Conservation (phyloP, 2,888 invertebrate species). For the Nephrotoma appendiculata region DNA sequence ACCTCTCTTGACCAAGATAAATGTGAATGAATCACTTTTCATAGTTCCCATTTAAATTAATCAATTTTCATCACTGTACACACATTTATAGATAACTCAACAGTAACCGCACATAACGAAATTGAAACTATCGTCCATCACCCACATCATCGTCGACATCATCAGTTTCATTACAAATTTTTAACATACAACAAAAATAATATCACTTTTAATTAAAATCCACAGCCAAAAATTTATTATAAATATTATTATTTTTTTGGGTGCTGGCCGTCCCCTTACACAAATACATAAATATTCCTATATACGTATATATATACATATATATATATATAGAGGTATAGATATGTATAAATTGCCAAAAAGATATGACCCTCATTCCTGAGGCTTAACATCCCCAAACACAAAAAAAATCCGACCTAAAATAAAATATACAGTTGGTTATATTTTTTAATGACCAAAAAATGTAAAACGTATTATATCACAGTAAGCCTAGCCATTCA, state of each 20-base stretch:
- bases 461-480: neutral
- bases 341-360: neutral
- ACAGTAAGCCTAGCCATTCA: neutral
- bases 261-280: neutral
- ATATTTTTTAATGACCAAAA: neutral
- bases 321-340: too few relatives aligned
- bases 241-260: neutral
- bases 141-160: neutral
- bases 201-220: neutral
- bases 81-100: neutral
- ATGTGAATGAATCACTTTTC: neutral
- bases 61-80: neutral
- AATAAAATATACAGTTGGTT: neutral
- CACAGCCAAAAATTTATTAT: neutral
- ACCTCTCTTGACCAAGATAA: neutral
- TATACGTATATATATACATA: too few relatives aligned
- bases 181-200: neutral
- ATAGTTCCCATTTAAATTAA: neutral
- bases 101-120: neutral
- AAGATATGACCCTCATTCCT: neutral
- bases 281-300: too few relatives aligned
- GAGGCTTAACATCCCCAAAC: neutral
- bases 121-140: neutral
- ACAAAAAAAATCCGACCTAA: neutral
- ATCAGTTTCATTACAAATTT: neutral